Conservation (phyloP, 2,888 invertebrate species). For the Polydrusus pterygomalis region DNA sequence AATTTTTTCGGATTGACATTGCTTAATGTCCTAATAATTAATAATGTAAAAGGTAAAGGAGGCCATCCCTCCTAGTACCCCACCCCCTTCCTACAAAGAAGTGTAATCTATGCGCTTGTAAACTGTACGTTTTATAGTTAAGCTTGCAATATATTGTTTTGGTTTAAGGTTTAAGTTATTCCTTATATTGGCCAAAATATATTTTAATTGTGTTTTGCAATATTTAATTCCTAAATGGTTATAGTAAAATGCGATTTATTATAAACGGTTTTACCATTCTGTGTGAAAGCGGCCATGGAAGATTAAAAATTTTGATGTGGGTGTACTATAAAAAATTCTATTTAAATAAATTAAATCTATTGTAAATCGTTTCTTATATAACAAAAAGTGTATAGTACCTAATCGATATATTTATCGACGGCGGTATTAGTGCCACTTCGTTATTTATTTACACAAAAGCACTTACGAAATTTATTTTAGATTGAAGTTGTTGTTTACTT, state of each 20-base stretch:
- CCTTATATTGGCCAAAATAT: no score
- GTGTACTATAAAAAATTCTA: conserved; percentile 6
- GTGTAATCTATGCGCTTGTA: no score
- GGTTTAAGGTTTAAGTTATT: no score
- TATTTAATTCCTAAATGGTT: not conserved
- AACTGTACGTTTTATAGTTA: no score
- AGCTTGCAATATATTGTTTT: no score
- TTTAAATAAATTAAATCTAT: conserved; percentile 20
- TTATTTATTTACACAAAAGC: conserved; percentile 4
- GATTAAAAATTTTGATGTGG: not conserved
- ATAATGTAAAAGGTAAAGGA: no score
- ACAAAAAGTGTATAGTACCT: not conserved
- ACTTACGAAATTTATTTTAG: not conserved
- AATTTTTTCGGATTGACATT: no score
- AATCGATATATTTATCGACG: conserved; percentile 7
- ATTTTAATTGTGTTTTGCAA: not conserved
- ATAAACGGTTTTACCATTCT: not conserved
- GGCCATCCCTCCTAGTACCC: no score
- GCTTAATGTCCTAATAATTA: no score
- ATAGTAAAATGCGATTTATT: not conserved
- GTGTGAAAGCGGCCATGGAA: conserved; percentile 5
- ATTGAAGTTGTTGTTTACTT: not conserved
- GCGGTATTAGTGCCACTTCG: not conserved
- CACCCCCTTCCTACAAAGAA: no score
- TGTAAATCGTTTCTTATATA: conserved; percentile 18